A percentile compares a stretch with the other conserved stretches of the same genome.
Evolutionary conservation across 2,113 vertebrate species (phyloP).

Genomic region (Nesoenas mayeri): DNA sequence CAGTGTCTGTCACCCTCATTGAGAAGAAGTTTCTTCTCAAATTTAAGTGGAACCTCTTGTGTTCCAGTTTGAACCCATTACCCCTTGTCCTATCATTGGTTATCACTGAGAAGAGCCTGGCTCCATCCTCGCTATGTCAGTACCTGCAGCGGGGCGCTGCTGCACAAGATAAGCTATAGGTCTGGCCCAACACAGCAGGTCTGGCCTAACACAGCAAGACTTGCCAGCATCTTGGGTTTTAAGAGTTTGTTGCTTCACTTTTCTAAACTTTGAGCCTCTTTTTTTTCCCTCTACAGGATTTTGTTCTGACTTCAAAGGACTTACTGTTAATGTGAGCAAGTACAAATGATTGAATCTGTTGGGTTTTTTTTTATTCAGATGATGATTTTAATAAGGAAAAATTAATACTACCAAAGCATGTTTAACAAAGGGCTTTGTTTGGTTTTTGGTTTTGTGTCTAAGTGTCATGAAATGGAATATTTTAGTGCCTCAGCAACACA

Average conservation of each 20-base stretch:
- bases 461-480: not conserved
- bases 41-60: no score
- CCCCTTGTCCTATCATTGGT: no score
- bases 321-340: not conserved
- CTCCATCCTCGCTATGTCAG: not conserved
- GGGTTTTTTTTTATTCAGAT: not conserved
- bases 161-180: accelerated
- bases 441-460: not conserved
- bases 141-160: not conserved
- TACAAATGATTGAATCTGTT: not conserved
- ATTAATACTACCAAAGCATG: not conserved
- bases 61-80: no score
- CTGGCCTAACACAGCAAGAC: not conserved
- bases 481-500: not conserved
- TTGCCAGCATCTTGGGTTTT: not conserved
- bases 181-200: not conserved
- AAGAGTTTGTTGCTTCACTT: not conserved
- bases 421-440: not conserved
- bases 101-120: no score
- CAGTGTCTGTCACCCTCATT: no score
- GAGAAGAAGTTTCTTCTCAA: no score
- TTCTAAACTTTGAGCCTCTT: not conserved
- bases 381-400: constrained; percentile 9
- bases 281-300: not conserved
- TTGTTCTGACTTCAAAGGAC: not conserved